These are phyloP conservation scores for Daboia siamensis DNA, from an alignment of 2,113 vertebrate genomes.

Conservation along the genomic window DNA sequence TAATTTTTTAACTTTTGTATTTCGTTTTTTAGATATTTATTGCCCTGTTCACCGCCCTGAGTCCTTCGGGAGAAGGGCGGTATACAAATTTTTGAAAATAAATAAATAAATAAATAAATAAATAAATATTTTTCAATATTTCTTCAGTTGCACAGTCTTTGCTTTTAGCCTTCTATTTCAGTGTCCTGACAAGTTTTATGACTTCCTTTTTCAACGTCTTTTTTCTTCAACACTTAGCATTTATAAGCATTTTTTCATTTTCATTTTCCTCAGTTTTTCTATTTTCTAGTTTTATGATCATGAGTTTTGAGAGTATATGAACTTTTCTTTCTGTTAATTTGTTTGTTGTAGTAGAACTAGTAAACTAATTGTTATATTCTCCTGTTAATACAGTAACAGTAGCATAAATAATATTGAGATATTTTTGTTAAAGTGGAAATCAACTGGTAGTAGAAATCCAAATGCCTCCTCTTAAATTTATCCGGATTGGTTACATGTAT, in stretches of 20 bases:
- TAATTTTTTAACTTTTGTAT: too few species aligned
- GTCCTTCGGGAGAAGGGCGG: too few species aligned
- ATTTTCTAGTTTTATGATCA: not conserved
- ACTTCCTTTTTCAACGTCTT: not conserved
- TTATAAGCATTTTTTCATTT: not conserved
- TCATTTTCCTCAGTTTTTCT: not conserved
- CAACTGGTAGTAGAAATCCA: not conserved
- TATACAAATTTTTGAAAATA: too few species aligned
- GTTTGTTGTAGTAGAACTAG: not conserved
- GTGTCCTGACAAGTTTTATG: not conserved
- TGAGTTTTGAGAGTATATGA: not conserved
- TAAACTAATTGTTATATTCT: not conserved
- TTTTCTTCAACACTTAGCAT: not conserved
- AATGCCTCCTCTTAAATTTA: not conserved
- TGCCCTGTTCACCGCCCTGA: too few species aligned
- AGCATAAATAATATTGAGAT: not conserved
- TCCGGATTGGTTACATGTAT: not conserved
- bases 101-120: too few species aligned
- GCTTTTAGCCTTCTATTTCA: not conserved
- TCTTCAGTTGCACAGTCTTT: not conserved
- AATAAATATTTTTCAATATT: not conserved
- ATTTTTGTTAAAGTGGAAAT: not conserved
- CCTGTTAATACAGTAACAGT: not conserved
- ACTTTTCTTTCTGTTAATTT: not conserved
- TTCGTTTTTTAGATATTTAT: too few species aligned